Conservation (phyloP, 2,113 vertebrate genomes). For the Heterotis niloticus region DNA sequence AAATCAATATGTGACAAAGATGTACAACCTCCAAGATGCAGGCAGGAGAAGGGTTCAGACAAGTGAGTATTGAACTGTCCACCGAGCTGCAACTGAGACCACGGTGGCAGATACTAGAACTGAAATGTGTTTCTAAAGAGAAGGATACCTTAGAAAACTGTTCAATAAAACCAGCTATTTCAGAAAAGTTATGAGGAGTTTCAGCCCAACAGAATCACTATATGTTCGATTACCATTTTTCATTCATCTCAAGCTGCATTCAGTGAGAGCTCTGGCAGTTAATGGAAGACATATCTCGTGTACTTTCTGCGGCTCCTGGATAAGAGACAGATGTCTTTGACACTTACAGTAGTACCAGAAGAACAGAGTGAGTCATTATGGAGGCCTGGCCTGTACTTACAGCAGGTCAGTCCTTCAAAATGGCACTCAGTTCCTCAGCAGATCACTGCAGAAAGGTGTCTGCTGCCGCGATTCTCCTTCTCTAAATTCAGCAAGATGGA, state of each 20-base stretch:
- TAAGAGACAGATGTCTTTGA: too few species aligned
- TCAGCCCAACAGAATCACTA: too few species aligned
- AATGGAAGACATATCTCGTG: too few species aligned
- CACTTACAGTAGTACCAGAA: too few species aligned
- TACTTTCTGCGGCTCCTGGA: too few species aligned
- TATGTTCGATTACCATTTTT: background rate
- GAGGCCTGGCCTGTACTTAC: too few species aligned
- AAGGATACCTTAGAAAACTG: background rate
- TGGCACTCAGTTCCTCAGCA: background rate
- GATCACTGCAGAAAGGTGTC: background rate
- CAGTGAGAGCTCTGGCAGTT: background rate
- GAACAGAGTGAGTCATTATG: too few species aligned
- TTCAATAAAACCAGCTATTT: background rate
- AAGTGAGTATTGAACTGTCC: slow-evolving; percentile 3
- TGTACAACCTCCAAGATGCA: background rate
- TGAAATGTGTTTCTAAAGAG: background rate
- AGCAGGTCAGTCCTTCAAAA: background rate
- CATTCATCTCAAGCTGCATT: background rate
- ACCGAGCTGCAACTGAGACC: background rate
- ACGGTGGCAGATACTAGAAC: background rate
- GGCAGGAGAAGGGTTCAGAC: background rate
- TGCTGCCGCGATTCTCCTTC: too few species aligned
- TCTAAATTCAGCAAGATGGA: background rate
- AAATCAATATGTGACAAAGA: slow-evolving; percentile 9
- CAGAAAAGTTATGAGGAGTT: background rate